Conservation (phyloP, 2,797 vertebrate species). For the Sebastes oblongus region DNA sequence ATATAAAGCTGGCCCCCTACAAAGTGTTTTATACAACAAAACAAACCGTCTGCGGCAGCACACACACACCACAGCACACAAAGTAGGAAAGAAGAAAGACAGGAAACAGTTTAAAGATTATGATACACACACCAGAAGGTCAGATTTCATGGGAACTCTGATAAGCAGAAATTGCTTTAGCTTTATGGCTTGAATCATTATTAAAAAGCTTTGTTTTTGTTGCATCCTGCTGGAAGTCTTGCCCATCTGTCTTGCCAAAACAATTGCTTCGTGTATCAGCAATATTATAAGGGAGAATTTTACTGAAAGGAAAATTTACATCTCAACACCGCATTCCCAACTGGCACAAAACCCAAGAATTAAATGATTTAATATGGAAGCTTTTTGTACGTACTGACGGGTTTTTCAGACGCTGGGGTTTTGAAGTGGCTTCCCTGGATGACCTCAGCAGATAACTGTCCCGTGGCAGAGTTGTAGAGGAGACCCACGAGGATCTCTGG, state of each 20-base stretch:
- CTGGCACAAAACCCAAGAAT: not conserved
- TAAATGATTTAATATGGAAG: not conserved
- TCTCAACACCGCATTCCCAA: not conserved
- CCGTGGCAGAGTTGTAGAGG: conserved; percentile 95
- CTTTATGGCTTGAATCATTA: conserved; percentile 9
- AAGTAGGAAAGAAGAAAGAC: conserved; percentile 45
- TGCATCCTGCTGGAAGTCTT: conserved; percentile 5
- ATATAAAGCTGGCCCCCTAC: conserved; percentile 99
- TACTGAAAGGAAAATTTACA: not conserved
- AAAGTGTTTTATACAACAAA: conserved; percentile 99
- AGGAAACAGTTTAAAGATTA: conserved; percentile 18
- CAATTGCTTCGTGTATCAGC: conserved; percentile 9
- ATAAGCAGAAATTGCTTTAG: conserved; percentile 18
- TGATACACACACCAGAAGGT: not conserved
- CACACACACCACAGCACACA: conserved; percentile 57
- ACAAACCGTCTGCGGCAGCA: conserved; percentile 94
- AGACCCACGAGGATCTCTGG: conserved; percentile 96
- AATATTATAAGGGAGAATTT: not conserved
- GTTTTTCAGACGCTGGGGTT: conserved; percentile 93
- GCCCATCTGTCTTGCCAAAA: conserved; percentile 31
- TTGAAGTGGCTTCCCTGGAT: conserved; percentile 99
- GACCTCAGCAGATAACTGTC: conserved; percentile 94
- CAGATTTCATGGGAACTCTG: not conserved
- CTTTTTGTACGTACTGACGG: conserved; percentile 80
- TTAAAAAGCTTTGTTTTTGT: conserved; percentile 23